These are phyloP conservation scores for Cyprinodon variegatus DNA, from an alignment of 2,113 vertebrate genomes.

Conservation along the genomic window DNA sequence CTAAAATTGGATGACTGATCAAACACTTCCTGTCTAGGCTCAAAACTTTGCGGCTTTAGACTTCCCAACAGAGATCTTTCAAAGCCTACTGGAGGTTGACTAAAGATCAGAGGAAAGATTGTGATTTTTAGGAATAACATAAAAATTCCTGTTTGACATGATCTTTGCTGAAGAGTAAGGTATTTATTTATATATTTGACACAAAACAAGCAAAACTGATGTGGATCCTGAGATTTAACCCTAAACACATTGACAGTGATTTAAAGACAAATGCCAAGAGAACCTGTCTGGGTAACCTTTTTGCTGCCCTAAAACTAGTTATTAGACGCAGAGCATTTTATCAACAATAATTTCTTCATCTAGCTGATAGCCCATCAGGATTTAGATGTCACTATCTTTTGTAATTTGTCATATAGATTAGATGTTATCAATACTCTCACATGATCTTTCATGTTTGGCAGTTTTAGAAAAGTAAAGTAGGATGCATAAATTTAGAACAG, in stretches of 20 bases:
- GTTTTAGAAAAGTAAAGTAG: background rate
- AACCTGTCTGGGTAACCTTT: slow-evolving; percentile 34
- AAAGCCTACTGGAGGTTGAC: slow-evolving; percentile 6
- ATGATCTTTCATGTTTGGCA: background rate
- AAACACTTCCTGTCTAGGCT: slow-evolving; percentile 8
- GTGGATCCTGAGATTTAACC: background rate
- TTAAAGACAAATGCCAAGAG: slow-evolving; percentile 5
- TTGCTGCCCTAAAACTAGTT: slow-evolving; percentile 15
- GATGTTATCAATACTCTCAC: background rate
- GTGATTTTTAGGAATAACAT: slow-evolving; percentile 21
- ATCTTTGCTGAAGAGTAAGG: background rate
- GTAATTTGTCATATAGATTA: background rate
- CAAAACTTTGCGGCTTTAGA: background rate
- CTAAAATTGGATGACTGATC: background rate
- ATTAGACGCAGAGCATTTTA: slow-evolving; percentile 14
- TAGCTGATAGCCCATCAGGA: background rate
- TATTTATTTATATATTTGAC: background rate
- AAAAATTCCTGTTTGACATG: background rate
- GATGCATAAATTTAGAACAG: background rate
- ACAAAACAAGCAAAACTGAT: background rate
- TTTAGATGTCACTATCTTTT: background rate
- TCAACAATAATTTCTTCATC: background rate
- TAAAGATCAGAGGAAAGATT: slow-evolving; percentile 38
- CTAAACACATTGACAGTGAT: background rate
- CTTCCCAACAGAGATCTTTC: slow-evolving; percentile 3